A percentile compares a stretch with the other conserved stretches of the same genome.
phyloP scores from a whole-genome alignment of 1,140 invertebrate species.

The Pachyrhynchus sulphureomaculatus region DNA sequence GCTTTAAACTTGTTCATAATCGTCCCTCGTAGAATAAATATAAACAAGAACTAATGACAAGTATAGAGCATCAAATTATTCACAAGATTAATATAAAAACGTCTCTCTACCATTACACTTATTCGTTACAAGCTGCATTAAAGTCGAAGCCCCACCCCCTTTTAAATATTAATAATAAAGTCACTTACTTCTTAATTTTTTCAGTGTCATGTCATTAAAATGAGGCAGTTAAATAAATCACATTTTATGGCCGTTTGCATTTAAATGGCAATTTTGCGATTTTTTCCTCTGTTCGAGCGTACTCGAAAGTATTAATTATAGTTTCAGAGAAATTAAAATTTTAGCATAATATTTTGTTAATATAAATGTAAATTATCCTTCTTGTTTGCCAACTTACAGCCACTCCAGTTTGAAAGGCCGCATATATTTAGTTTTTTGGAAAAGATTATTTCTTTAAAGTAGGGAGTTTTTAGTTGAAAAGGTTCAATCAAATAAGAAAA shows the following conservation, averaged over 20 bases:
- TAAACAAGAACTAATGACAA: not conserved
- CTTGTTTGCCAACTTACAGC: not conserved
- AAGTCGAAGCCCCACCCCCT: not conserved
- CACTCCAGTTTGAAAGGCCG: too few species aligned
- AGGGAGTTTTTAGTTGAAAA: too few species aligned
- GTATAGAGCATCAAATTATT: not conserved
- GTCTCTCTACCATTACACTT: too few species aligned
- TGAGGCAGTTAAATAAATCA: slow-evolving; percentile 14
- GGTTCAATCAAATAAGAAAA: too few species aligned
- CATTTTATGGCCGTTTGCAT: slow-evolving; percentile 8
- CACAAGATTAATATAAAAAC: too few species aligned
- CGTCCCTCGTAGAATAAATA: too few species aligned
- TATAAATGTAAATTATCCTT: slow-evolving; percentile 18
- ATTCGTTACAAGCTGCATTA: too few species aligned
- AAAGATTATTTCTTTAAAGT: too few species aligned
- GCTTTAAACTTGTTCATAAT: too few species aligned
- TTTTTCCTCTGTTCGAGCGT: not conserved
- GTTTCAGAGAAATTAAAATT: slow-evolving; percentile 10
- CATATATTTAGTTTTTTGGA: too few species aligned
- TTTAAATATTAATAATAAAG: slow-evolving; percentile 13
- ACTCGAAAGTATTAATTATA: slow-evolving; percentile 13
- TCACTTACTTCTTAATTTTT: not conserved
- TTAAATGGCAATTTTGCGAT: slow-evolving; percentile 1
- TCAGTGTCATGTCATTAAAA: not conserved
- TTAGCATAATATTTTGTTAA: slow-evolving; percentile 19